phyloP scores from a whole-genome alignment of 2,888 invertebrate species.

The Parthenolecanium corni region DNA sequence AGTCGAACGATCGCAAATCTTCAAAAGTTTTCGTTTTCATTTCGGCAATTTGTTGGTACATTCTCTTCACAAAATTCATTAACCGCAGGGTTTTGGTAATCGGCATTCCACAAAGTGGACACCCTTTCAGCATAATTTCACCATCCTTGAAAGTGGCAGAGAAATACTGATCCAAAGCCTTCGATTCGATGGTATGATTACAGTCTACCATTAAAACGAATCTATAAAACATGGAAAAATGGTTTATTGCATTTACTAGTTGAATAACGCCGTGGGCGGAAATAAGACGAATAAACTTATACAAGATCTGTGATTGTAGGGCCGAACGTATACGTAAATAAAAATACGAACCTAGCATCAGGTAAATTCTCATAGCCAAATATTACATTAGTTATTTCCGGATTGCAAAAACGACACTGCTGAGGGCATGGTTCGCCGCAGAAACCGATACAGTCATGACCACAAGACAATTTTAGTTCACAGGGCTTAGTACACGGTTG shows the following conservation, averaged over 20 bases:
- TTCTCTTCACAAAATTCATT: constrained; percentile 43
- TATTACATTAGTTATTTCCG: constrained; percentile 39
- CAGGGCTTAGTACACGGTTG: constrained; percentile 31
- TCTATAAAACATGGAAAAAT: constrained; percentile 36
- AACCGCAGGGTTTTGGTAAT: constrained; percentile 50
- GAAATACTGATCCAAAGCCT: constrained; percentile 38
- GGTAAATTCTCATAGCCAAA: constrained; percentile 45
- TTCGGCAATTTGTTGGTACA: constrained; percentile 37
- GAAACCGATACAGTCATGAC: constrained; percentile 32
- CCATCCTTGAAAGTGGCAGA: constrained; percentile 31
- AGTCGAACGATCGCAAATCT: constrained; percentile 10
- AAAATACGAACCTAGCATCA: constrained; percentile 41
- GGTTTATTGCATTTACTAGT: too few species aligned
- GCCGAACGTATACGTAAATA: too few species aligned
- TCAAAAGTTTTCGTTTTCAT: constrained; percentile 37
- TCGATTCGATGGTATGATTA: constrained; percentile 42
- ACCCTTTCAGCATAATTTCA: constrained; percentile 39
- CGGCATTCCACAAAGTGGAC: constrained; percentile 49
- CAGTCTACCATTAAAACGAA: constrained; percentile 46
- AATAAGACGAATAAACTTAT: too few species aligned
- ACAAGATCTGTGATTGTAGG: too few species aligned
- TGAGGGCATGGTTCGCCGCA: constrained; percentile 34
- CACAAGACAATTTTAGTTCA: constrained; percentile 27
- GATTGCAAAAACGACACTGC: constrained; percentile 48
- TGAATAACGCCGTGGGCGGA: too few species aligned